Evolutionary conservation across 2,797 vertebrate species (phyloP).

Genomic region (Sebastes cheni): DNA sequence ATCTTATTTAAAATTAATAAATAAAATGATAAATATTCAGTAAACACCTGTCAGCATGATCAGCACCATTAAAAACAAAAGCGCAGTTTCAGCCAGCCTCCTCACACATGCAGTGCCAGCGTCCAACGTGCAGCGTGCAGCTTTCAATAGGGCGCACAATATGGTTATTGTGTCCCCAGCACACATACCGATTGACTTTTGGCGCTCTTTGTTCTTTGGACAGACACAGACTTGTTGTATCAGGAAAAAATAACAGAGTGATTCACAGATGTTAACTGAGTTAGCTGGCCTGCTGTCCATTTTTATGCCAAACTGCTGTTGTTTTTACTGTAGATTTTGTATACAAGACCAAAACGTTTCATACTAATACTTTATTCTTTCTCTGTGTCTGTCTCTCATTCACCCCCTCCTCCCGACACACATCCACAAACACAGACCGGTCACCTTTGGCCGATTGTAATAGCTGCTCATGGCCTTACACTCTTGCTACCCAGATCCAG

Average conservation of each 20-base stretch:
- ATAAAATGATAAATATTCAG: not conserved
- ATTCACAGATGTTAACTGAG: constrained; percentile 33
- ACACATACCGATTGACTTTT: constrained; percentile 43
- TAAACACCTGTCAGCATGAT: not conserved
- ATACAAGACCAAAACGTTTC: not conserved
- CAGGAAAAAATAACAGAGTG: constrained; percentile 44
- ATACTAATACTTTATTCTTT: not conserved
- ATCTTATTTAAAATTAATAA: not conserved
- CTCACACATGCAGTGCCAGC: constrained; percentile 5
- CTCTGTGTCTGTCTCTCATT: not conserved
- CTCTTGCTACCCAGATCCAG: constrained; percentile 60
- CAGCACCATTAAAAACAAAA: not conserved
- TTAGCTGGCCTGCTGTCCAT: not conserved
- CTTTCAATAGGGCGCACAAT: constrained; percentile 40
- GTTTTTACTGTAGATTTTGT: not conserved
- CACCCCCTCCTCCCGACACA: not conserved
- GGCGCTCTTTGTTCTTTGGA: constrained; percentile 46
- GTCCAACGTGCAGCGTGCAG: constrained; percentile 9
- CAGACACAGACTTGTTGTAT: constrained; percentile 55
- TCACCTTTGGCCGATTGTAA: constrained; percentile 69
- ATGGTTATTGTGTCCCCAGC: constrained; percentile 50
- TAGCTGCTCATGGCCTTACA: constrained; percentile 51
- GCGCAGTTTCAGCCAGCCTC: not conserved
- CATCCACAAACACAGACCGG: not conserved
- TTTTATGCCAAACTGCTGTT: not conserved